Evolutionary conservation across 2,888 invertebrate species (phyloP).

Genomic region (Sminthurides aquaticus): DNA sequence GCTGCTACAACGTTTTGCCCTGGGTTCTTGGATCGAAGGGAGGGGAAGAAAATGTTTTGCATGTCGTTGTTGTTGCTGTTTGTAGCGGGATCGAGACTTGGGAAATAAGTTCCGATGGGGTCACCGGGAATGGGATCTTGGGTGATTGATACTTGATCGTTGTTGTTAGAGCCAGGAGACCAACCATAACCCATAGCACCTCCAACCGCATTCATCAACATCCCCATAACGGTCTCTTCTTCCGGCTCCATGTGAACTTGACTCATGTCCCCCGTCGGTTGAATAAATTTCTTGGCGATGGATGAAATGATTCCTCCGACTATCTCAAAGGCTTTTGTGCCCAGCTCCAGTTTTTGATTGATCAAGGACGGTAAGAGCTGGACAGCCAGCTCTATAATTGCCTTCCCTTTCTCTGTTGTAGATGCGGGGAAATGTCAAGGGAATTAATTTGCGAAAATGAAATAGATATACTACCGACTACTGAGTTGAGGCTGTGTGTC

Average conservation of each 20-base stretch:
- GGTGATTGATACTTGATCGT: conserved; percentile 13
- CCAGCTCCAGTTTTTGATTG: conserved; percentile 12
- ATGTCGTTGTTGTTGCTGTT: conserved; percentile 3
- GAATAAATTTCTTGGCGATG: conserved; percentile 12
- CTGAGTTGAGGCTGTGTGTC: too few species aligned
- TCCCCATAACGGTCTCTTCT: conserved; percentile 13
- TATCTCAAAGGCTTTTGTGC: conserved; percentile 14
- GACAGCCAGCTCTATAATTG: conserved; percentile 16
- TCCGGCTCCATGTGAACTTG: conserved; percentile 21
- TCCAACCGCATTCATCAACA: conserved; percentile 22
- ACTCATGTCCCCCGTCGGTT: conserved; percentile 11
- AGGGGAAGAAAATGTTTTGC: neutral
- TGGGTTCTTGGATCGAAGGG: too few species aligned
- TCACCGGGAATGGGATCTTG: neutral
- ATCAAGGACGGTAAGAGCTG: conserved; percentile 10
- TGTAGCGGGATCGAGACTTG: neutral
- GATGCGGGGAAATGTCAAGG: too few species aligned
- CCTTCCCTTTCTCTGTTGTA: conserved; percentile 18
- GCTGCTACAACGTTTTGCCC: too few species aligned
- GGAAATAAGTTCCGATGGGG: conserved; percentile 7
- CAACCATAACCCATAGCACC: conserved; percentile 11
- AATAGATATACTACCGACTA: neutral
- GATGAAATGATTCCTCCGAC: conserved; percentile 17
- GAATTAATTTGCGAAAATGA: neutral
- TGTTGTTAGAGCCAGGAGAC: neutral